A percentile compares a stretch with the other conserved stretches of the same genome.
These are phyloP conservation scores for Maniola hyperantus DNA, from an alignment of 2,888 invertebrate species.

Conservation along the genomic window DNA sequence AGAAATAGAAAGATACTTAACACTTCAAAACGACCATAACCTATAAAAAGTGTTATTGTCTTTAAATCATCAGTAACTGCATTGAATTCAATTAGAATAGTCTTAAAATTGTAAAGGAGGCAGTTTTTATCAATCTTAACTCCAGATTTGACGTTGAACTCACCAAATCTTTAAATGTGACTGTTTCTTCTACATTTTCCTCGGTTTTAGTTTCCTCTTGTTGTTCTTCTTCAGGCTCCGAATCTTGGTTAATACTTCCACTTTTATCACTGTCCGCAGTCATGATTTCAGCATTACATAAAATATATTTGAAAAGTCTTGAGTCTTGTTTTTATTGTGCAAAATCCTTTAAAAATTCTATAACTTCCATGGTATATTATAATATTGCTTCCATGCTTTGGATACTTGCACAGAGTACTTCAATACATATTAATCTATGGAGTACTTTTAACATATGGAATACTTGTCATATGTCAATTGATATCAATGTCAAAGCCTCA, in stretches of 20 bases:
- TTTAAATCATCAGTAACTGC: not conserved
- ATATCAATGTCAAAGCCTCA: no score
- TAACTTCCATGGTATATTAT: not conserved
- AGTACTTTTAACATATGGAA: no score
- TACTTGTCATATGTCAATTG: no score
- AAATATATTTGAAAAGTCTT: not conserved
- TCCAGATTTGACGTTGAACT: slow-evolving; percentile 21
- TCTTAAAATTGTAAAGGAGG: not conserved
- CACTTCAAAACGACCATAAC: not conserved
- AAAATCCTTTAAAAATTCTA: not conserved
- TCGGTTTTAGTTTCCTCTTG: slow-evolving; percentile 44
- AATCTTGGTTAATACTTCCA: slow-evolving; percentile 45
- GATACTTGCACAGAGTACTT: no score
- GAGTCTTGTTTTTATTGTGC: not conserved
- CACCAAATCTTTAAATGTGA: slow-evolving; percentile 78
- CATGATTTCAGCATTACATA: slow-evolving; percentile 47
- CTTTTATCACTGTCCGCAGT: slow-evolving; percentile 59
- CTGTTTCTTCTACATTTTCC: slow-evolving; percentile 57
- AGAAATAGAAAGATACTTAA: no score
- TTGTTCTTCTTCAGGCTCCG: slow-evolving; percentile 50
- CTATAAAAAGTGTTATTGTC: not conserved
- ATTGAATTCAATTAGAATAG: not conserved
- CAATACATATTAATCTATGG: no score
- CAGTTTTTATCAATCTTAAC: not conserved
- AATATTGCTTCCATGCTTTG: no score